Evolutionary conservation across 2,113 vertebrate species (phyloP), one percentile per base, ranked within the genome.

Genomic region (Prolemur simus): DNA sequence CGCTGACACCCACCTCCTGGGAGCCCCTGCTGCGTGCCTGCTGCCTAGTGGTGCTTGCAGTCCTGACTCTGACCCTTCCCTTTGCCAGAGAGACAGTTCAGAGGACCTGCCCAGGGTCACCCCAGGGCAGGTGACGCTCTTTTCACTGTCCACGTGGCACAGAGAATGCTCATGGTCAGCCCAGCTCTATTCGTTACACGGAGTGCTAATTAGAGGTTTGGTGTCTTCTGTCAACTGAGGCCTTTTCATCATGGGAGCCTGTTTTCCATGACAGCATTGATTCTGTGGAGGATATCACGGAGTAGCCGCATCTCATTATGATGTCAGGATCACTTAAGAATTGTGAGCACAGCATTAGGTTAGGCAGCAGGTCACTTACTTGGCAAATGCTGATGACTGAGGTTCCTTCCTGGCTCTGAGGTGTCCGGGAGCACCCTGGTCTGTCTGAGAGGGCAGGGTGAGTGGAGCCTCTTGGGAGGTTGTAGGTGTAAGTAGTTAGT

Each of bases 141-240:
- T 64, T 23, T 23, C 12, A 21, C 76, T 56, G 27, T 14, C 71
- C 3, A 11, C 18, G 7, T 32, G 12, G 37, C 47, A 17, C 60
- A 25, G 37, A 64, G 73, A 13, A 7, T 11, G 6, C 27, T 13
- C 10, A 17, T 64, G 17, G 17, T 49, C 9, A 21, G 88, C 4
- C n/a, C 12, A 2, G 27, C n/a, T 34, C 27, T 20, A 9, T 47
- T 29, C 52, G 10, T 10, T 18, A n/a, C 29, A 5, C 0, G n/a
- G 39, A 47, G 34, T 14, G 4, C 29, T 34, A 7, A 34, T 5
- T 64, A 49, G 45, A 49, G 21, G 2, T 23, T 15, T 83, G 49
- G 5, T 9, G 2, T 73, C 8, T 34, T 25, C 74, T 21, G 15
- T 47, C 3, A 6, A 34, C 74, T 49, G 56, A 89, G 58, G 4